Evolutionary conservation across 2,888 invertebrate genomes (phyloP), one percentile per base, ranked within the genome.

Genomic region (Trisateles emortualis): DNA sequence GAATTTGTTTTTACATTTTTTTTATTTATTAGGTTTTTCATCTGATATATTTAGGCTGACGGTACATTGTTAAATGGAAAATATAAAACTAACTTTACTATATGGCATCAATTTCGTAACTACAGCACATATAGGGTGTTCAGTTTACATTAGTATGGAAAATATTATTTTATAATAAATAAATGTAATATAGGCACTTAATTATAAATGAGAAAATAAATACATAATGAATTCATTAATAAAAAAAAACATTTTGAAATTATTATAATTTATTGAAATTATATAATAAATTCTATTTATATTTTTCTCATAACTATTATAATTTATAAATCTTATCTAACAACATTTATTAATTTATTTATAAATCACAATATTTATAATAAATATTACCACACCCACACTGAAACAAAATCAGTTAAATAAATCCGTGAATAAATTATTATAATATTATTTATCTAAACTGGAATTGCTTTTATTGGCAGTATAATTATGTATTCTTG

Each of bases 21-120:
- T 16, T 44, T 49, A 17, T 33, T 42, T 46, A 47, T 30, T 14
- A 29, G 9, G 11, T 33, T 22, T 17, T 47, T n/a, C 33, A 22
- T 13, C 6, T 19, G 22, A 17, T 11, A 19, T 52, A 42, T 42
- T 39, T 30, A 3, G 38, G 50, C 55, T 41, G 49, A 39, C 56
- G 8, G 46, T 52, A 59, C 46, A 11, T 11, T 14, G 4, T 14
- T 19, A 44, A 35, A 48, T 14, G 13, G 14, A 41, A 41, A 24
- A 41, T 41, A 33, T 33, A 32, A 53, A 14, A 48, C 52, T 62
- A 52, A 59, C 11, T 50, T 52, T 49, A 42, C 36, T 48, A 50
- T 48, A 62, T 62, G 62, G 62, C 62, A 62, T 53, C 59, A 19
- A 52, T 52, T 53, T 52, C 16, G 51, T 49, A 62, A 42, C 39